These are phyloP conservation scores for Perccottus glenii DNA, from an alignment of 2,113 vertebrate species.

Conservation along the genomic window DNA sequence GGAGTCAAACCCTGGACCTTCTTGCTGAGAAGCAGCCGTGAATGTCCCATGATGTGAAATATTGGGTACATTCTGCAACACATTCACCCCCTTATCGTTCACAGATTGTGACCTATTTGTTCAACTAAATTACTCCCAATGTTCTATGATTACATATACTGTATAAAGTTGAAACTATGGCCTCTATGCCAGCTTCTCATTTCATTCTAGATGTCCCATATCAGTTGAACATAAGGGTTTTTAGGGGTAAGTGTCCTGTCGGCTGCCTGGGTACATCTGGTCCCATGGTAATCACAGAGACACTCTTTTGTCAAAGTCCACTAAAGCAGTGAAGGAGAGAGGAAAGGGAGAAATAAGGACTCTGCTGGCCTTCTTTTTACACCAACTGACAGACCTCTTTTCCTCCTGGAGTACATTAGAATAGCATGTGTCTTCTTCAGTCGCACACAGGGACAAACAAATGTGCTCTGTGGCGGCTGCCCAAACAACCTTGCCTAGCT, in stretches of 20 bases:
- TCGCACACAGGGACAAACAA: constrained; percentile 70
- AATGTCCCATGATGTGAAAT: no score
- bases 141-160: no score
- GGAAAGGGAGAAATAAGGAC: constrained; percentile 55
- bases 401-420: constrained; percentile 73
- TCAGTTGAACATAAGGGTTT: constrained; percentile 41
- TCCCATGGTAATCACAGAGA: constrained; percentile 63
- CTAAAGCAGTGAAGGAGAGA: constrained; percentile 58
- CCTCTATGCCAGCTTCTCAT: constrained; percentile 33
- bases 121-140: no score
- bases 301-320: constrained; percentile 56
- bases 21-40: no score
- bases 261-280: constrained; percentile 59
- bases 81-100: no score
- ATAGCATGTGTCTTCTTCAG: constrained; percentile 67
- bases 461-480: constrained; percentile 61
- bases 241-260: constrained; percentile 55
- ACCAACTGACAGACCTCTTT: constrained; percentile 63
- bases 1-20: no score
- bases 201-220: constrained; percentile 33
- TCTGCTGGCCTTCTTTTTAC: constrained; percentile 60
- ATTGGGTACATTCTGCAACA: no score
- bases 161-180: neutral
- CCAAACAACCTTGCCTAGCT: constrained; percentile 73
- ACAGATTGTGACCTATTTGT: no score